Percentiles rank a stretch among this genome's conserved stretches.
phyloP scores from a whole-genome alignment of 2,113 vertebrate genomes.

The Catharus minimus region DNA sequence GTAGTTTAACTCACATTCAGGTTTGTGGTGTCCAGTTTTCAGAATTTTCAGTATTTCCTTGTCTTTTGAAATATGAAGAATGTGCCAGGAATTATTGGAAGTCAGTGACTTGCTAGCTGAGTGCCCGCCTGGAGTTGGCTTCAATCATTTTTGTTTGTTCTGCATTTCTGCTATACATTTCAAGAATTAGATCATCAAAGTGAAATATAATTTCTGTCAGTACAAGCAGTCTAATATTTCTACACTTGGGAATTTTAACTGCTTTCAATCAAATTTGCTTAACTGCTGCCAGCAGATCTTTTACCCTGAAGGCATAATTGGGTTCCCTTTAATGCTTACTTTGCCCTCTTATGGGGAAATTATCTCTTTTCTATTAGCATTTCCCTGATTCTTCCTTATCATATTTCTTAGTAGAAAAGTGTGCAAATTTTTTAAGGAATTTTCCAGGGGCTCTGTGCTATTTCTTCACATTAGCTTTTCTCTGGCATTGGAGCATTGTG shows the following conservation, averaged over 20 bases:
- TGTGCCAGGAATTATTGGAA: neutral
- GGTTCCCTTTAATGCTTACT: neutral
- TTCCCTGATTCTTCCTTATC: neutral
- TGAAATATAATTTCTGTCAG: constrained; percentile 6
- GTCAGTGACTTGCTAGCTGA: neutral
- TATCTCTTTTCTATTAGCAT: neutral
- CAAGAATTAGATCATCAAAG: constrained; percentile 24
- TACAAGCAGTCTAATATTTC: constrained; percentile 25
- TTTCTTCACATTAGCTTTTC: neutral
- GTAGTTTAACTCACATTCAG: neutral
- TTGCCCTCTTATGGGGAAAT: neutral
- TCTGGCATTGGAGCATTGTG: neutral
- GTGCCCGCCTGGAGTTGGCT: neutral
- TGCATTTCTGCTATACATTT: neutral
- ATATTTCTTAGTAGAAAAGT: neutral
- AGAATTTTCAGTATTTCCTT: neutral
- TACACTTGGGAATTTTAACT: constrained; percentile 6
- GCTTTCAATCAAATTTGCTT: constrained; percentile 10
- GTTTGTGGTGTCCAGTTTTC: neutral
- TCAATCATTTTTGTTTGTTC: neutral
- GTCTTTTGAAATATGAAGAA: neutral
- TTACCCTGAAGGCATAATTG: neutral
- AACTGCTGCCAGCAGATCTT: constrained; percentile 1
- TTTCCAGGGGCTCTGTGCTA: neutral
- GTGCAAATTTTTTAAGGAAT: neutral